Evolutionary conservation across 2,113 vertebrate genomes (phyloP).

Genomic region (Platanista minor): DNA sequence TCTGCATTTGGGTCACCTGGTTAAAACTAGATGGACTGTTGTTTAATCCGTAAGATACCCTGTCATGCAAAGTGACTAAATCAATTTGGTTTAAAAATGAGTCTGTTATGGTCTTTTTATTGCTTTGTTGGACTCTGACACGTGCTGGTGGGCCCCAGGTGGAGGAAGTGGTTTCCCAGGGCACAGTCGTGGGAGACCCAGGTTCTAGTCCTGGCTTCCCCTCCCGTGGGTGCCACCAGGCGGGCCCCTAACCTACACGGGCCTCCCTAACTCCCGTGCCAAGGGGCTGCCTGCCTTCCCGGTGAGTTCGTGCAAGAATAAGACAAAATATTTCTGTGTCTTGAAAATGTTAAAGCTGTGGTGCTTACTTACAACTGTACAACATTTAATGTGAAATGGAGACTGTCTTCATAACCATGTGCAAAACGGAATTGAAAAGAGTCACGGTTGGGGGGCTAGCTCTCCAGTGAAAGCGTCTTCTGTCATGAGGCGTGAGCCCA

Average conservation of each 20-base stretch:
- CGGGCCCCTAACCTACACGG: background rate
- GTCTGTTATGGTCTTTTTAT: background rate
- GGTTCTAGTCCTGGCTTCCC: background rate
- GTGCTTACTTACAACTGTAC: background rate
- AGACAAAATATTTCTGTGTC: background rate
- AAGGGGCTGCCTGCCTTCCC: background rate
- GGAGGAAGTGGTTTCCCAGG: background rate
- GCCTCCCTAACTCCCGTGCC: background rate
- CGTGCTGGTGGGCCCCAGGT: background rate
- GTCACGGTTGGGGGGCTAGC: background rate
- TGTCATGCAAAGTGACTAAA: background rate
- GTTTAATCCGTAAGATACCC: constrained; percentile 7
- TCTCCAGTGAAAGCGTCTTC: background rate
- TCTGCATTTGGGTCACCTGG: background rate
- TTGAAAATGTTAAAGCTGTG: background rate
- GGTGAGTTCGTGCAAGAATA: background rate
- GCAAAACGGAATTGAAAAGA: background rate
- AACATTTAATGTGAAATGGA: background rate
- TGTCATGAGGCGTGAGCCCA: background rate
- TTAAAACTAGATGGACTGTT: constrained; percentile 29
- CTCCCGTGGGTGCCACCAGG: background rate
- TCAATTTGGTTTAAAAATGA: background rate
- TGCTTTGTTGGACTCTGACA: background rate
- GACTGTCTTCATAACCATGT: background rate
- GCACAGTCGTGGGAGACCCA: background rate